These are phyloP conservation scores for Zaprionus bogoriensis DNA, from an alignment of 2,888 invertebrate species.

Conservation along the genomic window DNA sequence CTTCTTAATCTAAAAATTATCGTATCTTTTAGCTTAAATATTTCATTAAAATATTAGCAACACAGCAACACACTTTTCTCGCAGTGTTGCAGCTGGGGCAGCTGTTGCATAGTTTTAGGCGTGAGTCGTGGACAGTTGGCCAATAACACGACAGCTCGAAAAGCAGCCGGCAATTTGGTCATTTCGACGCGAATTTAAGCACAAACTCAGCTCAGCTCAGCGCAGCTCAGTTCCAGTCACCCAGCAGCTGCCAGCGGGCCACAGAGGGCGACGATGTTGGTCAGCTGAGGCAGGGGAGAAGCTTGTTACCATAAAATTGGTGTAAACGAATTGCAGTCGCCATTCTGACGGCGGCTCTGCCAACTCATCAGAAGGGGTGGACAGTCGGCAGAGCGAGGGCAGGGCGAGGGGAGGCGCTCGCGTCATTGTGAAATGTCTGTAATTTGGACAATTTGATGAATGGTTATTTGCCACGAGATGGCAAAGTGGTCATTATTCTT, in stretches of 20 bases:
- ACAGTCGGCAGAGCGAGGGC: conserved; percentile 10
- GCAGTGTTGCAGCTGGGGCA: conserved; percentile 20
- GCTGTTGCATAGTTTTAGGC: conserved; percentile 69
- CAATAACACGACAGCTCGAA: conserved; percentile 27
- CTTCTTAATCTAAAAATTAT: too few species aligned
- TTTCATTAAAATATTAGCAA: too few species aligned
- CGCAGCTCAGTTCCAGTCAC: conserved; percentile 38
- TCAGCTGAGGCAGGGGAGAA: conserved; percentile 15
- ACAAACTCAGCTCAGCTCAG: conserved; percentile 18
- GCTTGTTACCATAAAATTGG: conserved; percentile 82
- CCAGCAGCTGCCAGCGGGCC: conserved; percentile 57
- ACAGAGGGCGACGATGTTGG: not conserved
- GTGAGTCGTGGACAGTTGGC: conserved; percentile 24
- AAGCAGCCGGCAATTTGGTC: conserved; percentile 55
- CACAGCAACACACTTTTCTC: too few species aligned
- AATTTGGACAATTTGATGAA: conserved; percentile 83
- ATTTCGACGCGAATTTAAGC: conserved; percentile 26
- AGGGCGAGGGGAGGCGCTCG: conserved; percentile 31
- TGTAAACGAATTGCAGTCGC: conserved; percentile 82
- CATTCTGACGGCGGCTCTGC: conserved; percentile 55
- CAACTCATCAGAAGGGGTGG: conserved; percentile 45
- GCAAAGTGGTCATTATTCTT: conserved; percentile 83
- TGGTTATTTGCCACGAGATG: conserved; percentile 83
- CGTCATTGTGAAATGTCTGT: conserved; percentile 83
- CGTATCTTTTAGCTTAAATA: too few species aligned